Base-by-base conservation (phyloP, 1,140 invertebrate species). In the Drosophila elegans region DNA sequence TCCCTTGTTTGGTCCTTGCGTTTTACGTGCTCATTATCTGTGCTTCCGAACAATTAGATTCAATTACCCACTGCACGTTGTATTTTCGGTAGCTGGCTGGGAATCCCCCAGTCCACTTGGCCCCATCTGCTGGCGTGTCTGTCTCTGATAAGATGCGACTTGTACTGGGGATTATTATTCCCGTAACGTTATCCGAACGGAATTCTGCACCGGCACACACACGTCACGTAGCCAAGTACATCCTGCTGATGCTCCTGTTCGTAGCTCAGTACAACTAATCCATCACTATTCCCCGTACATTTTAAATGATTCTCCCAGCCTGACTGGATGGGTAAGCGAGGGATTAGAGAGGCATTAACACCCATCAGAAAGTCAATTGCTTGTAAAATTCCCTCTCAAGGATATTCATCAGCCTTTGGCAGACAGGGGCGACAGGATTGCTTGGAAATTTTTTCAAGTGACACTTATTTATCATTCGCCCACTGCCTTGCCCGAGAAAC, bases 31-130 rank as follows among this genome's bases (percentile, higher is more conserved):
- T 88, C 83, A 89, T 88, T 88, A 89, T 79, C 72, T 76, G 68
- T 25, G 80, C 83, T 83, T 89, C 76, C 83, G 84, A 83, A 74
- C 86, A 88, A 88, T 88, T 88, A 88, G 84, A 88, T 89, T 88
- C 84, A 88, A 89, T 88, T 88, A 84, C 84, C 67, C 80, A 73
- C 57, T 53, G 36, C 41, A 54, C 41, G 36, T 46, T 13, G n/a
- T 45, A 66, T 73, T 79, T 61, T 72, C 42, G 66, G 76, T 12
- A 44, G 51, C 32, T 42, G 63, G 45, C 38, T 54, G 36, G n/a
- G 25, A 53, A 34, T 46, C 48, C 36, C 38, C 41, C 36, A 10
- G 55, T 61, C 36, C 13, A 34, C 25, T 13, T 12, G 36, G 13
- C 7, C 7, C n/a, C 11, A 25, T 34, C 48, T 11, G 21, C 29